Evolutionary conservation across 2,888 invertebrate genomes (phyloP), one percentile per base, ranked within the genome.

Genomic region (Cephonodes hylas): DNA sequence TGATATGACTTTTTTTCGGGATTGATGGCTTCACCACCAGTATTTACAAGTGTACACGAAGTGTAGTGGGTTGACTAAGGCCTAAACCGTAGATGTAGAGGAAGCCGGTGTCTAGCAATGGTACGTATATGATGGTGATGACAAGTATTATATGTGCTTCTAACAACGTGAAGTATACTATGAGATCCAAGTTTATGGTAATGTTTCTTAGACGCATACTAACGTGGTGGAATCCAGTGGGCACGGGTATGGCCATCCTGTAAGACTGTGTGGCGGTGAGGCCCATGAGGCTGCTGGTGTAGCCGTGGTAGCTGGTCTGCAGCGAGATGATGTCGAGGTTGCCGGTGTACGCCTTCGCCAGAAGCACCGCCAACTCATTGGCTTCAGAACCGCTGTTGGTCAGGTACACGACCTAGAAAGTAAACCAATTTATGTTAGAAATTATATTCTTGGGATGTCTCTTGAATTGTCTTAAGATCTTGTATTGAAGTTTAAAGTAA

Each of bases 371-470:
- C 63, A 99, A 90, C 83, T 99, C 99, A 79, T 99, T 99, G 0
- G 99, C 99, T 88, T 99, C 99, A 4, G 98, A 97, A 0, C 99
- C 99, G 76, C 99, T 99, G 87, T 99, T 99, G 0, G 98, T 97
- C 74, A 99, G 95, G 81, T 98, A 99, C 1, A 97, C 96, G 25
- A 97, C 96, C 97, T 97, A 80, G 65, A 76, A 63, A 18, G 15
- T 22, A n/a, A 31, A 10, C 2, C 20, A 13, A 13, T 34, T 20
- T 57, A 60, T 38, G 5, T 13, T 1, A 20, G 20, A 7, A 18
- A 18, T 8, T 8, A 44, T 44, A 10, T 44, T 10, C 38, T 3
- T 10, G n/a, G 1, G 3, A 1, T 4, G 13, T 38, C n/a, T 10
- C n/a, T 38, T 3, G n/a, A 38, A n/a, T 38, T 38, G n/a, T 31